Conservation (phyloP, 1,140 invertebrate genomes). For the Zaprionus capensis region DNA sequence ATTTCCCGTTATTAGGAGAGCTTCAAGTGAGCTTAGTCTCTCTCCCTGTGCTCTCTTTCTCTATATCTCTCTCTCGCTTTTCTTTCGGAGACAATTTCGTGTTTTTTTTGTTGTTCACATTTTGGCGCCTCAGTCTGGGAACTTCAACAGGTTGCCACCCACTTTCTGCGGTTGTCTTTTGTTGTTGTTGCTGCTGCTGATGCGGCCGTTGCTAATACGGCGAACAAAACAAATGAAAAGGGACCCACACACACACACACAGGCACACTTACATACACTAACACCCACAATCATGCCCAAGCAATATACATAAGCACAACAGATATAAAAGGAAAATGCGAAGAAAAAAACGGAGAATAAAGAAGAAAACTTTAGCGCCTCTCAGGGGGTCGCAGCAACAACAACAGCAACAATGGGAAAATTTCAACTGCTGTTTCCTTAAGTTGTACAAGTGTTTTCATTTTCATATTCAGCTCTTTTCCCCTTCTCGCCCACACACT, state of each 20-base stretch:
- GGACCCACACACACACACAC: conserved; percentile 34
- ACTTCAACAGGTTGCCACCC: conserved; percentile 77
- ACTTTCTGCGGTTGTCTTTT: conserved; percentile 33
- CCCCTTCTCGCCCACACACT: background rate
- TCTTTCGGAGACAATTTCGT: conserved; percentile 34
- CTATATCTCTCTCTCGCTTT: background rate
- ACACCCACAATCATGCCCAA: conserved; percentile 20
- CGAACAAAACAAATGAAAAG: conserved; percentile 68
- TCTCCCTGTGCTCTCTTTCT: background rate
- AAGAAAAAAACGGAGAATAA: conserved; percentile 16
- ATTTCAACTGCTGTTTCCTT: conserved; percentile 65
- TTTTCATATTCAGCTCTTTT: conserved; percentile 24
- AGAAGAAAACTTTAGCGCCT: conserved; percentile 33
- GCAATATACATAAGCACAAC: conserved; percentile 24
- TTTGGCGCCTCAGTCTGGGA: conserved; percentile 40
- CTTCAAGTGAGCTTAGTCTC: conserved; percentile 11
- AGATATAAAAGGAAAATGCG: conserved; percentile 22
- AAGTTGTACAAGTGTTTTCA: conserved; percentile 76
- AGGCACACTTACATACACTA: conserved; percentile 20
- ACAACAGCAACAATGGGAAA: conserved; percentile 30
- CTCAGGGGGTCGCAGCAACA: conserved; percentile 16
- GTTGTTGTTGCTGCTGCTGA: conserved; percentile 26
- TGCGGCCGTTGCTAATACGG: conserved; percentile 30
- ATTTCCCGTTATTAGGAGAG: conserved; percentile 39
- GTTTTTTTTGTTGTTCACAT: conserved; percentile 53